A percentile compares a stretch with the other conserved stretches of the same genome.
Conservation (phyloP, 2,797 vertebrate species). For the Babyrousa celebensis region DNA sequence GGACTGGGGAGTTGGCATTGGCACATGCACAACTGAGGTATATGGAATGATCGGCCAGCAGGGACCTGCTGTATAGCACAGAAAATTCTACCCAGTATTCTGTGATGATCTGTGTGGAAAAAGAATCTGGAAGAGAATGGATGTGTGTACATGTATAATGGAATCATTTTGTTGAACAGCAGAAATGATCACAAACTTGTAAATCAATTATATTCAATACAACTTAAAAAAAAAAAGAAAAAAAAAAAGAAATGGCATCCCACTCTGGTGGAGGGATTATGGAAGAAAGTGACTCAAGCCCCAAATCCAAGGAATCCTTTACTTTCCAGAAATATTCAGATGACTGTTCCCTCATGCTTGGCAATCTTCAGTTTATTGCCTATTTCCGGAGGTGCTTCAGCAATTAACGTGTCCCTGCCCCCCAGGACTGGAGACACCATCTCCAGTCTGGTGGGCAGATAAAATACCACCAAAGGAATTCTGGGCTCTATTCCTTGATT, state of each 20-base stretch:
- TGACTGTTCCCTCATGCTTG: not conserved
- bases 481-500: not conserved
- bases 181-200: too few relatives aligned
- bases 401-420: not conserved
- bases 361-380: not conserved
- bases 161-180: too few relatives aligned
- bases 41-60: too few relatives aligned
- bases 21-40: too few relatives aligned
- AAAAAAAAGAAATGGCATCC: not conserved
- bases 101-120: too few relatives aligned
- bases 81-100: too few relatives aligned
- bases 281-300: not conserved
- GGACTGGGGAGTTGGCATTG: too few relatives aligned
- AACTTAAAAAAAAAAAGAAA: too few relatives aligned
- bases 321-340: slow-evolving; percentile 13
- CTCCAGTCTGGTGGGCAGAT: not conserved
- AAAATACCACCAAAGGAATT: not conserved
- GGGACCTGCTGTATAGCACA: too few relatives aligned
- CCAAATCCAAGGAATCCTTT: not conserved
- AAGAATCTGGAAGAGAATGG: too few relatives aligned
- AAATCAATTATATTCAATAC: too few relatives aligned
- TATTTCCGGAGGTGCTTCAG: slow-evolving; percentile 1
- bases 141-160: too few relatives aligned
- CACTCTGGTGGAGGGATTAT: not conserved
- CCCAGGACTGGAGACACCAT: not conserved